These are phyloP conservation scores for Sinohyriopsis cumingii DNA, from an alignment of 2,888 invertebrate species.

Conservation along the genomic window DNA sequence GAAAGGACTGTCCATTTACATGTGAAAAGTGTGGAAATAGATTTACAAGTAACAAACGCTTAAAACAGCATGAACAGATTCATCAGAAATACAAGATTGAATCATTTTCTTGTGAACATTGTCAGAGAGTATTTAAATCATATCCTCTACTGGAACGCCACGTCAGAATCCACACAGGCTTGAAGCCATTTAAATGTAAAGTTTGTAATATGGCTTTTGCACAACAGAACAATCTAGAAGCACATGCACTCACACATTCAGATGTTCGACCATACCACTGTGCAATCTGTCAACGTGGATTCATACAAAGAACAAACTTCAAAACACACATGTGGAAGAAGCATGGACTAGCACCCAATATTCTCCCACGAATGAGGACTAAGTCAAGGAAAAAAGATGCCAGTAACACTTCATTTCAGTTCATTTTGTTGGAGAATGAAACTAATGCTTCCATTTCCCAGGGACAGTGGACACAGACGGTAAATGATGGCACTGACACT, in stretches of 20 bases:
- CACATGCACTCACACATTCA: background rate
- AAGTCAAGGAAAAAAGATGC: no score
- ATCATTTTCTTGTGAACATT: constrained; percentile 4
- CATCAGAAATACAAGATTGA: background rate
- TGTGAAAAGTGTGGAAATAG: constrained; percentile 6
- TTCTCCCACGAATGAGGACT: no score
- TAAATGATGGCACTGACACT: no score
- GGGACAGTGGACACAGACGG: no score
- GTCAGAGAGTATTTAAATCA: constrained; percentile 1
- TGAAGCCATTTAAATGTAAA: background rate
- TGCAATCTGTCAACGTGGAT: no score
- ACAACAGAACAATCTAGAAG: constrained; percentile 1
- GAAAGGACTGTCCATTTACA: constrained; percentile 1
- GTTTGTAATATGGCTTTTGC: constrained; percentile 5
- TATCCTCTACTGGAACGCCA: background rate
- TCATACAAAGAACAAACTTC: no score
- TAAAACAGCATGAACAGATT: constrained; percentile 4
- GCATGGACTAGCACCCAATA: no score
- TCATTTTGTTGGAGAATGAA: no score
- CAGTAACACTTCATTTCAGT: no score
- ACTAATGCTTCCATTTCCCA: no score
- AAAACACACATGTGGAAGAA: no score
- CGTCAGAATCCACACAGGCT: constrained; percentile 2
- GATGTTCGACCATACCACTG: no score
- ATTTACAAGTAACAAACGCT: background rate